Evolutionary conservation across 1,140 invertebrate species (phyloP).

Genomic region (Pachypeltis micranthus): DNA sequence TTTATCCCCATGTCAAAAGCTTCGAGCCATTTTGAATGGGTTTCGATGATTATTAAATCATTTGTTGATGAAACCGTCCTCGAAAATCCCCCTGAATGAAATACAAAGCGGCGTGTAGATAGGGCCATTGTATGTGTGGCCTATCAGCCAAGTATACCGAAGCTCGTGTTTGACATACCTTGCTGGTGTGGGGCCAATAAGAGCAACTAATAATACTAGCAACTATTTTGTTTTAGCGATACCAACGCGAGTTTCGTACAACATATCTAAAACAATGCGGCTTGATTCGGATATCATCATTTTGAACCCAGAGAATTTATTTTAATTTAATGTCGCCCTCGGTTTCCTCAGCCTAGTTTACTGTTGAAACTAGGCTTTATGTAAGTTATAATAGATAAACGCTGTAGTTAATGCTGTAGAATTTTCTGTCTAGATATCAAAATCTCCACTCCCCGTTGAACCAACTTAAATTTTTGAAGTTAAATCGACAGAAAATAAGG

Average conservation of each 20-base stretch:
- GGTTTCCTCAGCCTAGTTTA: background rate
- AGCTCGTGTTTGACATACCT: background rate
- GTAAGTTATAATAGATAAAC: background rate
- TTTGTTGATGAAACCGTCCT: background rate
- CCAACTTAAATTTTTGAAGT: background rate
- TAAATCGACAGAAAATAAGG: background rate
- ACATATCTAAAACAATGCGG: background rate
- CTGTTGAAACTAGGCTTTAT: background rate
- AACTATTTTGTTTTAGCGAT: background rate
- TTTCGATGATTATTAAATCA: background rate
- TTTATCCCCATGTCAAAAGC: too few relatives aligned
- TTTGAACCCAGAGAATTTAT: background rate
- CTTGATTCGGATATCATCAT: background rate
- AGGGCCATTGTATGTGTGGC: background rate
- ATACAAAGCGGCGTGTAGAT: background rate
- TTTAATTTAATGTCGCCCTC: background rate
- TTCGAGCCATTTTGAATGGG: background rate
- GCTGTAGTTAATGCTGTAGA: background rate
- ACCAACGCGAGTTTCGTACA: too few relatives aligned
- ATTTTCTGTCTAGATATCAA: background rate
- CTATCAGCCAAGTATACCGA: background rate
- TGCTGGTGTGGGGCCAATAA: background rate
- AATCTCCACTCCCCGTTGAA: background rate
- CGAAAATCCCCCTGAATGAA: background rate
- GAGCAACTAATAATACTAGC: background rate